A percentile compares a stretch with the other conserved stretches of the same genome.
Conservation (phyloP, 2,113 vertebrate genomes). For the Rhinogobius similis region DNA sequence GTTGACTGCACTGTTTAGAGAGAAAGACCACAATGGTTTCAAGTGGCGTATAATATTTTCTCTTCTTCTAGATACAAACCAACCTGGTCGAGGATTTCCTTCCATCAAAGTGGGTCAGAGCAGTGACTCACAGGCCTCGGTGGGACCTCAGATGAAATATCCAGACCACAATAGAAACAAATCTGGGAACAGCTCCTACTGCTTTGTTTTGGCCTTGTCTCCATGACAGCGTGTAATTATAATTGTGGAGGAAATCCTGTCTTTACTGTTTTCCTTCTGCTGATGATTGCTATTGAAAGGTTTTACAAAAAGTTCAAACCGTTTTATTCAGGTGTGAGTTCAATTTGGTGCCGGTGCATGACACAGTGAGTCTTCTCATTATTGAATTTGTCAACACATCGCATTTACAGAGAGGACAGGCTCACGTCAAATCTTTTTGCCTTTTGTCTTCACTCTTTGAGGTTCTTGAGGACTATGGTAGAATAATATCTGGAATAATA, state of each 20-base stretch:
- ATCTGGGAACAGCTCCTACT: constrained; percentile 38
- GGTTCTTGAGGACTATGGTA: not conserved
- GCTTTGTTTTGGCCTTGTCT: constrained; percentile 49
- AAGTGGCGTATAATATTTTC: constrained; percentile 22
- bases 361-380: not conserved
- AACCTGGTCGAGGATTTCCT: constrained; percentile 34
- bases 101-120: constrained; percentile 49
- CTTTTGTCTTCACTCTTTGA: not conserved
- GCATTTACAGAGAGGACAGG: not conserved
- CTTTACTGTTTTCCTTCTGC: constrained; percentile 11
- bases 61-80: constrained; percentile 33
- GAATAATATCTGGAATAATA: not conserved
- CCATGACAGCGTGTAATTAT: constrained; percentile 39
- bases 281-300: not conserved
- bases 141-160: constrained; percentile 47
- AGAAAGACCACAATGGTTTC: constrained; percentile 23
- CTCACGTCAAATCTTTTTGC: no score
- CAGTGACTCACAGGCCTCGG: constrained; percentile 46
- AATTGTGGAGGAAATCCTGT: constrained; percentile 44
- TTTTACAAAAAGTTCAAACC: not conserved
- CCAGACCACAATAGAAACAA: constrained; percentile 46
- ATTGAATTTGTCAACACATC: not conserved
- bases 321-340: not conserved
- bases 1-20: constrained; percentile 30
- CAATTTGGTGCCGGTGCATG: not conserved